Evolutionary conservation across 1,140 invertebrate genomes (phyloP), one percentile per base, ranked within the genome.

Genomic region (Pseudobourletiella spinata): DNA sequence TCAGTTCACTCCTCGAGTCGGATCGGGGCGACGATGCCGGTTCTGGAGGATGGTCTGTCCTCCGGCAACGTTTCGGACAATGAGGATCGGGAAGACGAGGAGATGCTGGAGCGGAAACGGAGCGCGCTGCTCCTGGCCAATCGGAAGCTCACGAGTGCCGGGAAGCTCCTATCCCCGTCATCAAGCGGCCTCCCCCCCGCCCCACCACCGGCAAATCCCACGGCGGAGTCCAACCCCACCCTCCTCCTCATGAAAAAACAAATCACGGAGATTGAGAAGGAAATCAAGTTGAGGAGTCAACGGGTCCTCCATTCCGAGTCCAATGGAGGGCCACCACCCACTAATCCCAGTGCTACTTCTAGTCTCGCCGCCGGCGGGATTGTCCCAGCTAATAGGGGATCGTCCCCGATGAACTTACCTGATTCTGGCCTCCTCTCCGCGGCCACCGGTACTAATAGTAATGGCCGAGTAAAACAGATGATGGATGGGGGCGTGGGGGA

Each of bases 11-110:
- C 72, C 8, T 70, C 66, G 16, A 70, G 71, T 52, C 76, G 79
- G 70, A 76, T 83, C 70, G 83, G 82, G 66, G 42, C 79, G 8
- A 85, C 88, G 67, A 90, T 96, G 88, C 94, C 94, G 0, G 86
- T 94, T n/a, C 81, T 96, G 14, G 93, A 96, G 76, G 93, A 97
- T 76, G 93, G 93, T 64, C 73, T 96, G 65, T 84, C 91, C 50
- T 89, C 87, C 46, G 92, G 91, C 16, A 91, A 95, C 73, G 88
- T 86, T 2, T 94, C 90, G 68, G 92, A 95, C 75, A 88, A 84
- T 1, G 92, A 95, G 73, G 92, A 93, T 74, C 42, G 58, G 25
- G 70, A 72, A 57, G 66, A 72, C 57, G 46, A 59, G 55, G 25
- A 25, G 46, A 46, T 29, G 43, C 22, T 42, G 35, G 54, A 26